Percentiles rank a stretch among this genome's conserved stretches.
These are phyloP conservation scores for Micrastur ruficollis DNA, from an alignment of 2,797 vertebrate species.

Conservation along the genomic window DNA sequence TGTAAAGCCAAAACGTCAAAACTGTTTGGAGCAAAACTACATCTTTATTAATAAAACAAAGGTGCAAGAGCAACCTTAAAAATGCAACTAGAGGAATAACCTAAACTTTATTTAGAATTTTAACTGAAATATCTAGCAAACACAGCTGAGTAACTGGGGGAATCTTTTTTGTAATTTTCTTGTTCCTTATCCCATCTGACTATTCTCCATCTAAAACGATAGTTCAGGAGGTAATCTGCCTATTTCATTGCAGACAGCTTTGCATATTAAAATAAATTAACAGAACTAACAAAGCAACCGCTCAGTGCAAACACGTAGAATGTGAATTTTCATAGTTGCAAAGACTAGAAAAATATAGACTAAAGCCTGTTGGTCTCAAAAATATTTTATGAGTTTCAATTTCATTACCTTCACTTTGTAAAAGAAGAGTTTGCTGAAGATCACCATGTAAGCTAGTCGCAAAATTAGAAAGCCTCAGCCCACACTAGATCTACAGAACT, in stretches of 20 bases:
- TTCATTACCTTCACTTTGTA: background rate
- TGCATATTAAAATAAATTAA: background rate
- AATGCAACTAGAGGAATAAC: background rate
- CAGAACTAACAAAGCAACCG: background rate
- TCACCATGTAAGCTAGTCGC: fast-evolving
- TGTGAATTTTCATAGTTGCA: background rate
- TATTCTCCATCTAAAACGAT: background rate
- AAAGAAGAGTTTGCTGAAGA: background rate
- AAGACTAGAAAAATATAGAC: background rate
- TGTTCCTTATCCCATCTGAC: background rate
- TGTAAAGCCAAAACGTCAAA: background rate
- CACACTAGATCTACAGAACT: background rate
- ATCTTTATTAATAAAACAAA: background rate
- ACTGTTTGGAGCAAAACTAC: background rate
- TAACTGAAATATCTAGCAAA: background rate
- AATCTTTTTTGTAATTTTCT: background rate
- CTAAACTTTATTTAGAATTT: background rate
- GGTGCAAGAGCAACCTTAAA: background rate
- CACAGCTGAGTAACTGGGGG: background rate
- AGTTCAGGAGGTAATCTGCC: background rate
- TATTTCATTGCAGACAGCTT: background rate
- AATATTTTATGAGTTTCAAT: background rate
- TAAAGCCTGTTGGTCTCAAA: background rate
- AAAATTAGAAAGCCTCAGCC: background rate
- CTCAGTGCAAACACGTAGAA: background rate